Evolutionary conservation across 2,113 vertebrate genomes (phyloP), one percentile per base, ranked within the genome.

Genomic region (Notothenia coriiceps): DNA sequence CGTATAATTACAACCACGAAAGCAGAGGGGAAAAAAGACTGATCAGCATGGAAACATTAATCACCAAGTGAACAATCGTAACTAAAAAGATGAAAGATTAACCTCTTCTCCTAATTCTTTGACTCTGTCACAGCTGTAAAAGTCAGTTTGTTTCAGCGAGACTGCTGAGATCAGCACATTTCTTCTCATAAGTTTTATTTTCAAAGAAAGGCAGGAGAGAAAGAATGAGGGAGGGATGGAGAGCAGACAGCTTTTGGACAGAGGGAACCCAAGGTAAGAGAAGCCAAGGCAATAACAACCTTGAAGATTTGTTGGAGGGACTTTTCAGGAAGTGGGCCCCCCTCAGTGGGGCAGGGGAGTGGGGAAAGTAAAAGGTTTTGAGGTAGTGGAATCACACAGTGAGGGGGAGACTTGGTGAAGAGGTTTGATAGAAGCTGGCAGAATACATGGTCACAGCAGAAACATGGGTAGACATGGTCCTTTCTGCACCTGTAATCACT

Each of bases 261-360:
- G 33, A 79, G 15, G 47, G 29, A 81, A 72, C n/a, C 33, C 25
- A 46, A 70, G 60, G 60, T 8, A 25, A 76, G 56, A 62, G 43
- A 20, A 66, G 57, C 69, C 76, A 83, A 66, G 57, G 65, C 76
- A 83, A 59, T 44, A 83, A 67, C 79, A 81, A 71, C 66, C 40
- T 65, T 77, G 74, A 70, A 47, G 57, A 57, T 67, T 52, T 69
- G 25, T 62, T 75, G 68, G 73, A 86, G 63, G 61, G 10, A 15
- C 49, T 60, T 84, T 29, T 88, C 73, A 84, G 82, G 71, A 89
- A 83, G 74, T 66, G 60, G 18, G 29, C 68, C 82, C 67, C 55
- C 67, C n/a, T 25, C 33, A 9, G 29, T 57, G 65, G 18, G n/a
- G 52, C 47, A 59, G 71, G n/a, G 52, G 29, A 40, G 57, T 43